A percentile compares a stretch with the other conserved stretches of the same genome.
Conservation (phyloP, 2,888 invertebrate species). For the Rhagonycha lutea region DNA sequence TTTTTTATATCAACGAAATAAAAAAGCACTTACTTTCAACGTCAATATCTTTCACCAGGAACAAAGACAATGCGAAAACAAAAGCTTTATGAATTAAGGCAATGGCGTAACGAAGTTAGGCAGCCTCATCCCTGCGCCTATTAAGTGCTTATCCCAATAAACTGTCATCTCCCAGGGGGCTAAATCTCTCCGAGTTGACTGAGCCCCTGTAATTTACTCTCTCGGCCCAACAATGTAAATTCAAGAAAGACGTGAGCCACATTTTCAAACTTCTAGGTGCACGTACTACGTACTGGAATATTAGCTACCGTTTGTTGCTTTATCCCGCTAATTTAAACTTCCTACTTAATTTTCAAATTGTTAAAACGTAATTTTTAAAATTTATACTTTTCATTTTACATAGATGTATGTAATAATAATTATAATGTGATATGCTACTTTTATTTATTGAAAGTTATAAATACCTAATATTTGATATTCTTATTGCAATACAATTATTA, state of each 20-base stretch:
- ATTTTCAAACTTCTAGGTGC: conserved; percentile 35
- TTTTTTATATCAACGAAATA: conserved; percentile 34
- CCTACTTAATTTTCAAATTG: not conserved
- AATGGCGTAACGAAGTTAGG: conserved; percentile 51
- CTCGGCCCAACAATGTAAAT: conserved; percentile 49
- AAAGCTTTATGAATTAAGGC: conserved; percentile 53
- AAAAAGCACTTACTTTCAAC: conserved; percentile 47
- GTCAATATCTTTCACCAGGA: conserved; percentile 43
- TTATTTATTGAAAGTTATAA: not conserved
- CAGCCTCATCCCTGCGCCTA: conserved; percentile 44
- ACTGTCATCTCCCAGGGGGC: conserved; percentile 52
- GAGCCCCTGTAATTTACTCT: conserved; percentile 51
- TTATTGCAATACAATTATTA: not conserved
- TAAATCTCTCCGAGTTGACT: conserved; percentile 44
- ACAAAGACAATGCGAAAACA: conserved; percentile 48
- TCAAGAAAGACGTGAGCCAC: conserved; percentile 48
- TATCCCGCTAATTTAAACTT: conserved; percentile 17
- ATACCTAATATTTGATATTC: not conserved
- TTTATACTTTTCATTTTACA: not conserved
- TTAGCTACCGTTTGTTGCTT: conserved; percentile 15
- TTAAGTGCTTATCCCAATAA: conserved; percentile 56
- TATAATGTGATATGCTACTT: no score
- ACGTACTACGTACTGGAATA: conserved; percentile 14
- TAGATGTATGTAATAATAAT: not conserved
- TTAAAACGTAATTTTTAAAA: not conserved